Conservation (phyloP, 2,113 vertebrate genomes). For the Anthoscopus minutus region DNA sequence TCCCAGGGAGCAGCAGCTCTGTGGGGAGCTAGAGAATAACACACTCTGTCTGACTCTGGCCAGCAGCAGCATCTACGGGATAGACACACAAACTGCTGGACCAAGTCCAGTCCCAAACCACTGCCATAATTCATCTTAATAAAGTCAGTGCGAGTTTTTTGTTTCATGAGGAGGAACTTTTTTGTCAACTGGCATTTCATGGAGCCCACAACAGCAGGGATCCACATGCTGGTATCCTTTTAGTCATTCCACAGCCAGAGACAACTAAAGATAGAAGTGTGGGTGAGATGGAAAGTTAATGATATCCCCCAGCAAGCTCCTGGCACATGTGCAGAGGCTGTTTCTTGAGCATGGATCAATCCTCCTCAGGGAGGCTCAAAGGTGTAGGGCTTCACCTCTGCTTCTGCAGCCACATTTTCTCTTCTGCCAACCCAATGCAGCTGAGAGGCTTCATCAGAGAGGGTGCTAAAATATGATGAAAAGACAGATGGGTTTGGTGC, state of each 20-base stretch:
- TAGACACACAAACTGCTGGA: background rate
- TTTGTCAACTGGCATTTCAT: background rate
- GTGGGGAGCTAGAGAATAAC: too few relatives aligned
- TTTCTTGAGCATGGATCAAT: background rate
- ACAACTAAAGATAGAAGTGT: background rate
- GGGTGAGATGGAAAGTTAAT: background rate
- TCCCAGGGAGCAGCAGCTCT: background rate
- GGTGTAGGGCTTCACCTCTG: background rate
- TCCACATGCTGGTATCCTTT: background rate
- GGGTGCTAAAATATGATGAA: background rate
- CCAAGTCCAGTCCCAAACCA: background rate
- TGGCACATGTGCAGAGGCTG: background rate
- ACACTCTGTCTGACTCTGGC: accelerated
- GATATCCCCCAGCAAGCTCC: background rate
- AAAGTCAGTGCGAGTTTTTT: background rate
- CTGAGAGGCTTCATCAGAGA: background rate
- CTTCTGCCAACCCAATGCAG: background rate
- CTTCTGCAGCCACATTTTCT: background rate
- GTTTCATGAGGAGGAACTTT: background rate
- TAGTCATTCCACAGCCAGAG: background rate
- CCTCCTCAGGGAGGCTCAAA: background rate
- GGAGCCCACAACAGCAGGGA: background rate
- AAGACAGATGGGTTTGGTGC: background rate
- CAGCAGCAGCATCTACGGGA: background rate
- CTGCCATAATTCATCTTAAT: background rate